A percentile compares a stretch with the other conserved stretches of the same genome.
Conservation (phyloP, 2,888 invertebrate genomes). For the Sabatieria punctata region DNA sequence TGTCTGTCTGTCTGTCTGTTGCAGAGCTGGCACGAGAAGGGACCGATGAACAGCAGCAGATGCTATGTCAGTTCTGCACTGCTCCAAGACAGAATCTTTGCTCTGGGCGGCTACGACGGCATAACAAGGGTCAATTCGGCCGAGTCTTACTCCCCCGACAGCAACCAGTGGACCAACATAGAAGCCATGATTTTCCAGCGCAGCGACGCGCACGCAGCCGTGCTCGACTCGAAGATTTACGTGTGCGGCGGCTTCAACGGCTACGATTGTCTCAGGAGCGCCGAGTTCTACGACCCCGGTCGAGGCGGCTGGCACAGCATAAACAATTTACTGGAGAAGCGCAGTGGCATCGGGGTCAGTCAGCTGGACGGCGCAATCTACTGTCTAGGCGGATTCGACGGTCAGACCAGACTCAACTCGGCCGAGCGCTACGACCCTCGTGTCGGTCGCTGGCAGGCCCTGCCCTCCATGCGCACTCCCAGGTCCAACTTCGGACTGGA, state of each 20-base stretch:
- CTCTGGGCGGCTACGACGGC: constrained; percentile 64
- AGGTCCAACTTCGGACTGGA: constrained; percentile 57
- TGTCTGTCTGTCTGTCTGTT: no score
- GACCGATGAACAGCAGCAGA: constrained; percentile 53
- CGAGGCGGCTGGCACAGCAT: constrained; percentile 66
- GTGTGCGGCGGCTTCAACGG: constrained; percentile 37
- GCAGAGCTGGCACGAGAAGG: constrained; percentile 62
- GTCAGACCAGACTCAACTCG: constrained; percentile 49
- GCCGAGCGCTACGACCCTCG: constrained; percentile 45
- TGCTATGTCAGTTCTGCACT: constrained; percentile 82
- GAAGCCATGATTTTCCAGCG: constrained; percentile 39
- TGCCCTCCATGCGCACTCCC: constrained; percentile 41
- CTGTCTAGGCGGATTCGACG: constrained; percentile 65
- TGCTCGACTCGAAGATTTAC: constrained; percentile 31
- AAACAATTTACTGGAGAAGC: constrained; percentile 59
- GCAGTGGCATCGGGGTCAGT: constrained; percentile 78
- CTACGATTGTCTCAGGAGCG: constrained; percentile 43
- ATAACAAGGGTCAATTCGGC: constrained; percentile 48
- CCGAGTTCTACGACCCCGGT: constrained; percentile 57
- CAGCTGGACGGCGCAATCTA: constrained; percentile 50
- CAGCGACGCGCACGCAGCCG: constrained; percentile 34
- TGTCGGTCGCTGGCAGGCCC: constrained; percentile 61
- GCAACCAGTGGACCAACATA: constrained; percentile 65
- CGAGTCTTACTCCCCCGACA: constrained; percentile 43
- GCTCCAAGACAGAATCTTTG: constrained; percentile 47